Evolutionary conservation across 1,140 invertebrate genomes (phyloP).

Genomic region (Hycleus phaleratus): DNA sequence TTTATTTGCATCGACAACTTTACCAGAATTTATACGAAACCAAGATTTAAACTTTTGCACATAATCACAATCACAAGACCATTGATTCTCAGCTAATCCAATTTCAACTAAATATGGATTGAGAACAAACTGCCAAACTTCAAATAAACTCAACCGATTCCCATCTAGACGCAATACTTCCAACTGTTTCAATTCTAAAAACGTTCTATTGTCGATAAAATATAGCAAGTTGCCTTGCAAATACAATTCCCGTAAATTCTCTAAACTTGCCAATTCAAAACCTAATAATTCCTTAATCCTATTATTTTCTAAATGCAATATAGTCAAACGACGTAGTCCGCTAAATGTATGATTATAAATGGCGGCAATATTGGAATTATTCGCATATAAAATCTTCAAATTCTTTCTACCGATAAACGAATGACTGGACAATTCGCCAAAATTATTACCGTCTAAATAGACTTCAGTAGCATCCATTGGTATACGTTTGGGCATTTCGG

Average conservation of each 20-base stretch:
- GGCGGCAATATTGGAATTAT: conserved; percentile 76
- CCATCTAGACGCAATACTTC: conserved; percentile 78
- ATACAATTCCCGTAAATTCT: conserved; percentile 75
- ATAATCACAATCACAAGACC: conserved; percentile 84
- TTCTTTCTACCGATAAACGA: conserved; percentile 86
- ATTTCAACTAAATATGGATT: conserved; percentile 75
- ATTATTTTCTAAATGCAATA: conserved; percentile 82
- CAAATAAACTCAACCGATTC: conserved; percentile 72
- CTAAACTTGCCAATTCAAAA: conserved; percentile 75
- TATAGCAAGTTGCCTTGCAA: conserved; percentile 80
- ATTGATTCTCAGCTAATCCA: conserved; percentile 74
- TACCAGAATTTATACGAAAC: conserved; percentile 62
- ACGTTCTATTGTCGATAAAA: conserved; percentile 78
- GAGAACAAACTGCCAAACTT: conserved; percentile 64
- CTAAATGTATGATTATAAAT: conserved; percentile 87
- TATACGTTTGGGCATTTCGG: conserved; percentile 73
- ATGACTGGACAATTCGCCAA: conserved; percentile 78
- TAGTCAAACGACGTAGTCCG: conserved; percentile 65
- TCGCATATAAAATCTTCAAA: conserved; percentile 76
- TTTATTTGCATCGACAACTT: conserved; percentile 61
- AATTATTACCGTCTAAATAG: conserved; percentile 85
- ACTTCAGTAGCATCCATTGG: conserved; percentile 93
- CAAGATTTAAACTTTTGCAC: conserved; percentile 68
- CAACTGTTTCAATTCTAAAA: conserved; percentile 68
- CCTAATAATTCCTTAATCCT: conserved; percentile 69